Evolutionary conservation across 2,113 vertebrate species (phyloP).

Genomic region (Sturnus vulgaris): DNA sequence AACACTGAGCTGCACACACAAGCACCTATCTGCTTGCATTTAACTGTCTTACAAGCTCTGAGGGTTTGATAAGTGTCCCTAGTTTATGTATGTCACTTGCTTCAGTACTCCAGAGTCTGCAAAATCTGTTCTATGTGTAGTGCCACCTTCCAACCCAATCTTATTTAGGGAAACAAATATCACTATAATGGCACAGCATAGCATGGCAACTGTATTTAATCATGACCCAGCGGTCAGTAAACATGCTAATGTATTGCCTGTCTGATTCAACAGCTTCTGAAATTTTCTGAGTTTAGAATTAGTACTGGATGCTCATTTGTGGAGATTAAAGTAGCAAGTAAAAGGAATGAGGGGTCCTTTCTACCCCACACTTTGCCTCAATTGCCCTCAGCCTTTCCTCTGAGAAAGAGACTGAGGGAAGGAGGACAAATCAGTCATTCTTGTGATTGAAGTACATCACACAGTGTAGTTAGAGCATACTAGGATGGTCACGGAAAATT

Average conservation of each 20-base stretch:
- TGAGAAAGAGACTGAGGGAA: not conserved
- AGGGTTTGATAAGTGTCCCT: not conserved
- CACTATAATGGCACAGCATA: not conserved
- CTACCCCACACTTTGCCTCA: not conserved
- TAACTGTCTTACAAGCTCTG: not conserved
- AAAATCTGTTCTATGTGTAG: not conserved
- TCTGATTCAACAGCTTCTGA: not conserved
- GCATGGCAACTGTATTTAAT: constrained; percentile 40
- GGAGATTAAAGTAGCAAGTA: not conserved
- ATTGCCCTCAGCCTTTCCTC: not conserved
- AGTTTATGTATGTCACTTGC: not conserved
- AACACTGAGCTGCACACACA: not conserved
- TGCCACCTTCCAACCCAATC: constrained; percentile 30
- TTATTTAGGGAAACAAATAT: not conserved
- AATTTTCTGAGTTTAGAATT: not conserved
- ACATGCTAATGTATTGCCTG: not conserved
- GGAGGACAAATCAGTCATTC: not conserved
- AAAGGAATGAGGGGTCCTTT: not conserved
- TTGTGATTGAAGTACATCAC: not conserved
- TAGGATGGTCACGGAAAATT: not conserved
- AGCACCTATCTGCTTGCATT: constrained; percentile 19
- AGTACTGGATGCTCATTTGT: not conserved
- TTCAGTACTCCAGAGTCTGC: constrained; percentile 12
- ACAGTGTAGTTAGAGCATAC: not conserved
- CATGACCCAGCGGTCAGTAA: not conserved